These are phyloP conservation scores for Cartodere bifasciata DNA, from an alignment of 2,888 invertebrate species.

Conservation along the genomic window DNA sequence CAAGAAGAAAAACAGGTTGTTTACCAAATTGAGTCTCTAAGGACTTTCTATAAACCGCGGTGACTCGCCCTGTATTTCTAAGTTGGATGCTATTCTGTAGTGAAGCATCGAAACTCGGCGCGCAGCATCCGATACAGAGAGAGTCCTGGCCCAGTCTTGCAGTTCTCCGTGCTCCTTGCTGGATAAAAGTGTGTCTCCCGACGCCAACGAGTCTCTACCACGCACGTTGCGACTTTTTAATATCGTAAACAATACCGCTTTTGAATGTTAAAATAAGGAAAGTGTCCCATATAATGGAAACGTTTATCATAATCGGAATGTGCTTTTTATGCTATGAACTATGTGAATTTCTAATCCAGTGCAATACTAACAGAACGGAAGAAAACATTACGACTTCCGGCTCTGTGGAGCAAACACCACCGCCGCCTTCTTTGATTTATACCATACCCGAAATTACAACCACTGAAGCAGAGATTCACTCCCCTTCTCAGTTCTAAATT, in stretches of 20 bases:
- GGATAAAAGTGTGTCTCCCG: conserved; percentile 12
- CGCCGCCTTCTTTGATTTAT: conserved; percentile 28
- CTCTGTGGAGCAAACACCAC: conserved; percentile 12
- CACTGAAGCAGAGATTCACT: too few species aligned
- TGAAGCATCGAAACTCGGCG: conserved; percentile 15
- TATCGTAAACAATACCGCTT: background rate
- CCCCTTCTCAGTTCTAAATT: too few species aligned
- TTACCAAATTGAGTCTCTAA: too few species aligned
- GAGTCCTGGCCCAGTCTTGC: conserved; percentile 21
- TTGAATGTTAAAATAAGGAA: conserved; percentile 1
- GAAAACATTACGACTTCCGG: too few species aligned
- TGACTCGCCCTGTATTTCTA: too few species aligned
- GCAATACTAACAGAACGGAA: conserved; percentile 26
- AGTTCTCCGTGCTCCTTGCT: conserved; percentile 18
- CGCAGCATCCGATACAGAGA: conserved; percentile 20
- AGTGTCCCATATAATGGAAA: conserved; percentile 40
- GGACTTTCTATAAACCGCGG: too few species aligned
- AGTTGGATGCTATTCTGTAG: conserved; percentile 22
- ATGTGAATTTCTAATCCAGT: conserved; percentile 47
- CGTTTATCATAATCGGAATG: conserved; percentile 51
- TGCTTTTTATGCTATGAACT: conserved; percentile 56
- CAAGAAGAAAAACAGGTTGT: too few species aligned
- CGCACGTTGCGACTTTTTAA: conserved; percentile 4
- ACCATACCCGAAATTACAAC: conserved; percentile 26
- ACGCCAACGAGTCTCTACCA: too few species aligned